Base-by-base conservation (phyloP, 2,113 vertebrate species). In the Oncorhynchus mykiss region DNA sequence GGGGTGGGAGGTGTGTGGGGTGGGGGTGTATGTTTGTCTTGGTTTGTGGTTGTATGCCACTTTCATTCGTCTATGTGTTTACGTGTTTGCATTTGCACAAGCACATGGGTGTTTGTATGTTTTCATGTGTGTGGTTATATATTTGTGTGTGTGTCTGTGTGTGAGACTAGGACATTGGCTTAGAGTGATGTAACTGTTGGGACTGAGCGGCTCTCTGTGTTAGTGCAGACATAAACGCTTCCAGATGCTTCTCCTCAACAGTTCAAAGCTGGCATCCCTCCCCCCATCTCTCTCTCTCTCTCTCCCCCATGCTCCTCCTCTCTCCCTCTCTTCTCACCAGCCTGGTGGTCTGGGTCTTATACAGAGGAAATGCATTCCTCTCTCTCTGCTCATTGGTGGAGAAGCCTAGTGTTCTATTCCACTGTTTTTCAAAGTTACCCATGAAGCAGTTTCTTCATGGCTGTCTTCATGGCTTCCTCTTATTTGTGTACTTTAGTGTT, bases 171-270 rank as follows among this genome's bases (percentile, higher is more conserved):
- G 83, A 77, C 48, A 67, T 74, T 84, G 84, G 69, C 75, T 77
- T 67, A 78, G 87, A 88, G 88, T 90, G 88, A 93, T 91, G 91
- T 93, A 93, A 93, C 88, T 84, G 84, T 92, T 87, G 85, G 89
- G 87, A 80, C 85, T 78, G 69, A 3, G 84, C 76, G 22, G 72
- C 81, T 16, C 48, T 25, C 82, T 65, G 71, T 24, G 22, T 89
- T 75, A 75, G 87, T 78, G 90, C 86, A 78, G 84, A 88, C 72
- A 24, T 24, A 96, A 97, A 90, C 88, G 84, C 54, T 95, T 96
- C 94, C 95, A 96, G 95, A 95, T 96, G 95, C 93, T 86, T 86
- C 65, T 87, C 75, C 88, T 92, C 91, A 86, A 77, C 87, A 86
- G 84, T 70, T 75, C 51, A 87, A 88, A 82, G 81, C 89, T 90